A percentile compares a stretch with the other conserved stretches of the same genome.
These are phyloP conservation scores for Cavia porcellus DNA, from an alignment of 2,113 vertebrate genomes.

Conservation along the genomic window DNA sequence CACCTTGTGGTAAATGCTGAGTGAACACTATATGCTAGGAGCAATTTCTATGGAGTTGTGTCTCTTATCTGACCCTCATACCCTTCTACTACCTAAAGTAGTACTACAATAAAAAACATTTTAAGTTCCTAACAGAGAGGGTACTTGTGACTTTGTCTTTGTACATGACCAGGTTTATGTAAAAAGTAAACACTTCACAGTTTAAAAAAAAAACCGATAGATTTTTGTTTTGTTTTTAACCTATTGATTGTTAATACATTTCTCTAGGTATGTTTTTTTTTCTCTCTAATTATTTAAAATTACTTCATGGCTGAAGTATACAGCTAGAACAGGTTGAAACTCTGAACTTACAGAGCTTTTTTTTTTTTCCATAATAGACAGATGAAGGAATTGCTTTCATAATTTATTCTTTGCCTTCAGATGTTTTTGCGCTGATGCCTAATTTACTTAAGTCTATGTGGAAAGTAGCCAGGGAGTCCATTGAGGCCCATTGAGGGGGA, in stretches of 20 bases:
- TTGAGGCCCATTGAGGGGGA: background rate
- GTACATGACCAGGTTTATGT: background rate
- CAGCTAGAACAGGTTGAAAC: background rate
- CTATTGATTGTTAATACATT: background rate
- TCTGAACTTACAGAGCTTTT: background rate
- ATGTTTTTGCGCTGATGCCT: background rate
- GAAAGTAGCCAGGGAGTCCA: background rate
- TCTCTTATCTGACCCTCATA: rapidly evolving
- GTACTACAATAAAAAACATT: background rate
- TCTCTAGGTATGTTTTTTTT: background rate
- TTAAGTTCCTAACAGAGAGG: slow-evolving; percentile 35
- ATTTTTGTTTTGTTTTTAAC: background rate
- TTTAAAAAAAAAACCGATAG: background rate
- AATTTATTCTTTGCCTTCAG: slow-evolving; percentile 7
- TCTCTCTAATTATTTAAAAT: background rate
- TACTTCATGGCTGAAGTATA: background rate
- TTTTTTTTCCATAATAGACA: background rate
- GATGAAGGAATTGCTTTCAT: background rate
- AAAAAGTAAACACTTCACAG: slow-evolving; percentile 29
- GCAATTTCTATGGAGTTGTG: background rate
- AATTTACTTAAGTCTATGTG: background rate
- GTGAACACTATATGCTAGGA: background rate
- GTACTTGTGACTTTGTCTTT: slow-evolving; percentile 7
- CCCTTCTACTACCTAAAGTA: background rate
- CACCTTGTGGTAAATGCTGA: slow-evolving; percentile 79